Percentiles rank a stretch among this genome's conserved stretches.
Conservation (phyloP, 2,888 invertebrate genomes). For the Synanthedon tipuliformis region DNA sequence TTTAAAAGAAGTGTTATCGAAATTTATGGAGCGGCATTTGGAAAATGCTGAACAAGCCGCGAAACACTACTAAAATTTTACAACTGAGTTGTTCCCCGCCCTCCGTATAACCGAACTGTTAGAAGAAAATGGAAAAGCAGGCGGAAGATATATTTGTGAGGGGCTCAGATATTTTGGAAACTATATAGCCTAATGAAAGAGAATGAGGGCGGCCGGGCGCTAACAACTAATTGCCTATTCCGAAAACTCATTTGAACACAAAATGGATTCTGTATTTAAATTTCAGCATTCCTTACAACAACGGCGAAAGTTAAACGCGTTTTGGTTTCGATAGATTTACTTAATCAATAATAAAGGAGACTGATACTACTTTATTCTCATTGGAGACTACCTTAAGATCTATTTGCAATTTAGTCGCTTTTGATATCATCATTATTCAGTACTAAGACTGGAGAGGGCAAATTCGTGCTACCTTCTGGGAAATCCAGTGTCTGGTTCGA, state of each 20-base stretch:
- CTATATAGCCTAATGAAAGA: constrained; percentile 70
- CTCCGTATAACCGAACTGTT: constrained; percentile 43
- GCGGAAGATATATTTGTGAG: constrained; percentile 62
- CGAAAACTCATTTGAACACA: constrained; percentile 70
- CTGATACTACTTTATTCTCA: not conserved
- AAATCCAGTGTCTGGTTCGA: constrained; percentile 54
- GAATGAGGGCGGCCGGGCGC: constrained; percentile 67
- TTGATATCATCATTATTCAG: constrained; percentile 55
- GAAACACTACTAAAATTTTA: constrained; percentile 54
- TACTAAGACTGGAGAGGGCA: constrained; percentile 27
- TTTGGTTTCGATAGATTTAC: constrained; percentile 25
- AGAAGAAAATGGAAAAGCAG: constrained; percentile 62
- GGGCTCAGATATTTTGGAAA: constrained; percentile 67
- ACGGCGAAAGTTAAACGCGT: constrained; percentile 59
- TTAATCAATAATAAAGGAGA: not conserved
- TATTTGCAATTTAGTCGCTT: constrained; percentile 31
- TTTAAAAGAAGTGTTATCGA: constrained; percentile 10
- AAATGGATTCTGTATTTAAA: constrained; percentile 71
- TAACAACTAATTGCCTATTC: constrained; percentile 71
- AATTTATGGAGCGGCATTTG: constrained; percentile 3
- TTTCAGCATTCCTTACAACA: constrained; percentile 66
- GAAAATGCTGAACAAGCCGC: constrained; percentile 33
- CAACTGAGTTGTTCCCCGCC: constrained; percentile 41
- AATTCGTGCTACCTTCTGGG: constrained; percentile 43
- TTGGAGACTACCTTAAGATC: constrained; percentile 9